These are phyloP conservation scores for Drosophila borealis DNA, from an alignment of 2,888 invertebrate species.

Conservation along the genomic window DNA sequence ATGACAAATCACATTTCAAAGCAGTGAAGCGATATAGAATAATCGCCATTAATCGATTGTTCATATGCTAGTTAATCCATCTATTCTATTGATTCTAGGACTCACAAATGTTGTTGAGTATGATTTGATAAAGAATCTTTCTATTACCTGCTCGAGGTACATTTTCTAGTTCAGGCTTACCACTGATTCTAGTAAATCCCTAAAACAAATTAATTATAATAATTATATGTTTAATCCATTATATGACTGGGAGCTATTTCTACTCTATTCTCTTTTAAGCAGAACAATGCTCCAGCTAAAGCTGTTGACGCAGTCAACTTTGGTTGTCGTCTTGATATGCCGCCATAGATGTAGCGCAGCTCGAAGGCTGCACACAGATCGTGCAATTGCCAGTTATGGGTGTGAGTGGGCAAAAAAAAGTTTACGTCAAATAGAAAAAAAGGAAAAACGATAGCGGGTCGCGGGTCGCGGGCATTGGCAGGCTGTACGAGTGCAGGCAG, in stretches of 20 bases:
- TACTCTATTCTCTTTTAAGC: slow-evolving; percentile 1
- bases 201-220: too few relatives aligned
- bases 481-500: background rate
- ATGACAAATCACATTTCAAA: too few relatives aligned
- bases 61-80: too few relatives aligned
- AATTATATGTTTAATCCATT: background rate
- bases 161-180: too few relatives aligned
- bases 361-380: slow-evolving; percentile 47
- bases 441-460: slow-evolving; percentile 11
- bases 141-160: too few relatives aligned
- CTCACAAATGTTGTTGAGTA: too few relatives aligned
- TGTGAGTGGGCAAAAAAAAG: slow-evolving; percentile 37
- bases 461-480: background rate
- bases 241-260: background rate
- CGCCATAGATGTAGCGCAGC: slow-evolving; percentile 35
- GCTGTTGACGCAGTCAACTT: slow-evolving; percentile 28
- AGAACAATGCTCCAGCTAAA: slow-evolving; percentile 10
- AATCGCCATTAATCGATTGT: too few relatives aligned
- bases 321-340: slow-evolving; percentile 36
- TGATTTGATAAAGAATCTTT: too few relatives aligned
- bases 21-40: too few relatives aligned
- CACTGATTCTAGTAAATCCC: too few relatives aligned
- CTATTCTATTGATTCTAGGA: too few relatives aligned
- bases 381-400: slow-evolving; percentile 72
- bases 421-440: slow-evolving; percentile 50